Conservation (phyloP, 2,888 invertebrate genomes). For the Hartigia nigra region DNA sequence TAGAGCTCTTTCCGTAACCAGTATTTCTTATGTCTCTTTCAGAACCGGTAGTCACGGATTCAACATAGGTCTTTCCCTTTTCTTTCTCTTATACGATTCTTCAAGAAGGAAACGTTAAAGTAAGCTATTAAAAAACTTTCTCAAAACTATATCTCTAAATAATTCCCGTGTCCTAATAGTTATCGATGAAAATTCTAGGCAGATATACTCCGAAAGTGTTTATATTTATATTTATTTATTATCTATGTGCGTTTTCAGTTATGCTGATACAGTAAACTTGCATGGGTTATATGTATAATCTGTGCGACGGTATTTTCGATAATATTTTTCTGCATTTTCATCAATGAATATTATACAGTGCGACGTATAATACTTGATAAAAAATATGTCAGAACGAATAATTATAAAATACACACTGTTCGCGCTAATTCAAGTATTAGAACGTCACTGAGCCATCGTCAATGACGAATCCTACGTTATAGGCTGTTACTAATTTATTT, state of each 20-base stretch:
- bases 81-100: background rate
- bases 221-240: background rate
- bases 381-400: background rate
- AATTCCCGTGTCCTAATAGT: background rate
- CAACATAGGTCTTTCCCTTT: constrained; percentile 31
- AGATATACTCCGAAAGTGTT: background rate
- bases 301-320: background rate
- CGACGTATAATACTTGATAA: background rate
- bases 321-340: background rate
- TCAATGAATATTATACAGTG: background rate
- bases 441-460: background rate
- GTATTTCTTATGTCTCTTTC: constrained; percentile 27
- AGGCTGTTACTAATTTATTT: background rate
- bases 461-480: background rate
- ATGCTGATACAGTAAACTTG: background rate
- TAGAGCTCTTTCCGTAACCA: background rate
- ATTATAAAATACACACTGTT: background rate
- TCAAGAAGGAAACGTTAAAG: background rate
- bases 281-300: background rate
- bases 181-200: background rate
- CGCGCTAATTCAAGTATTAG: background rate
- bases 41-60: constrained; percentile 54
- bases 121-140: background rate
- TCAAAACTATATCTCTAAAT: background rate
- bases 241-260: background rate